A percentile compares a stretch with the other conserved stretches of the same genome.
Conservation (phyloP, 2,888 invertebrate genomes). For the Busseola fusca region DNA sequence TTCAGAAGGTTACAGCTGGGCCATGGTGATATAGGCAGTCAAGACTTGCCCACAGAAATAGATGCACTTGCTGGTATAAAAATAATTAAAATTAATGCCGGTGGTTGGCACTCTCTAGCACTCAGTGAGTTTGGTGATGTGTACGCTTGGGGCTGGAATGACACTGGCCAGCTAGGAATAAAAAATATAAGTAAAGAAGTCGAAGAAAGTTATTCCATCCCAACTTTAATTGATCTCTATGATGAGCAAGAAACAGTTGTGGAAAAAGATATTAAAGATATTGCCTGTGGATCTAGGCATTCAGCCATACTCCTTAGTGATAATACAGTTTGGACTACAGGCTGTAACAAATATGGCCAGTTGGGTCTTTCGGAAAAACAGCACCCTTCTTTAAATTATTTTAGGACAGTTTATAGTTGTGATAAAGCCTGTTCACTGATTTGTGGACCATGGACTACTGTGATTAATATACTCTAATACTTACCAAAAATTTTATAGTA, state of each 20-base stretch:
- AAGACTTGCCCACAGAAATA: constrained; percentile 90
- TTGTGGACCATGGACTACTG: constrained; percentile 83
- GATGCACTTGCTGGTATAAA: constrained; percentile 93
- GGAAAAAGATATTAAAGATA: constrained; percentile 87
- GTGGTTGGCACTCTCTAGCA: constrained; percentile 96
- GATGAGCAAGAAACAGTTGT: constrained; percentile 81
- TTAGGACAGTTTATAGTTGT: constrained; percentile 72
- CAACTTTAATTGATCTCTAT: constrained; percentile 79
- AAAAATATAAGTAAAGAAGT: constrained; percentile 64
- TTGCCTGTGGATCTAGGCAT: constrained; percentile 94
- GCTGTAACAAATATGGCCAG: constrained; percentile 95
- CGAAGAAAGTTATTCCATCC: constrained; percentile 74
- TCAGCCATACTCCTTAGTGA: constrained; percentile 92
- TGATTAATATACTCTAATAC: constrained; percentile 58
- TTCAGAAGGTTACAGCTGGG: constrained; percentile 96
- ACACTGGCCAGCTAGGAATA: constrained; percentile 95
- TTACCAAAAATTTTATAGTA: background rate
- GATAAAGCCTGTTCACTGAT: constrained; percentile 63
- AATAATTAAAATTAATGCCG: constrained; percentile 92
- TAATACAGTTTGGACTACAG: constrained; percentile 92
- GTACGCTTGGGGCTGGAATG: constrained; percentile 98
- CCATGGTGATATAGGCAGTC: constrained; percentile 91
- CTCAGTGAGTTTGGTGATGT: constrained; percentile 94
- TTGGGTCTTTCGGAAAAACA: constrained; percentile 86
- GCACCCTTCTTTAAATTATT: constrained; percentile 70